Evolutionary conservation across 2,797 vertebrate species (phyloP), one percentile per base, ranked within the genome.

Genomic region (Enteromius viviparus): DNA sequence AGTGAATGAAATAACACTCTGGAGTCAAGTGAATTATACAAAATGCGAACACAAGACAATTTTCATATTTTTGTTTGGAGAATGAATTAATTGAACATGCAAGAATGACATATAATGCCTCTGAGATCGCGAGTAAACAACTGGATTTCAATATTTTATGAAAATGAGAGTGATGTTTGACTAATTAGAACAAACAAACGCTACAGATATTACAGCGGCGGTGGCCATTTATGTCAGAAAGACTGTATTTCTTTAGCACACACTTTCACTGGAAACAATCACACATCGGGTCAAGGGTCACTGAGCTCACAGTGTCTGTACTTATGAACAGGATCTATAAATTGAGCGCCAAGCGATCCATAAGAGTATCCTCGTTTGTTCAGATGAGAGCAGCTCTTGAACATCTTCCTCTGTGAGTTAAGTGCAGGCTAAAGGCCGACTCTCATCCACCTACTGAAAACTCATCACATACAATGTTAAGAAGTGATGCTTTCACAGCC

Each of bases 341-440:
- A 85, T 45, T 53, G 21, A 76, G 70, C 70, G 78, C 77, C 74
- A 81, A 69, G 58, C 17, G 62, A 66, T 74, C 65, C 23, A 58
- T 88, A 60, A 84, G 77, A 82, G 78, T 64, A 78, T 80, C 49
- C 81, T 87, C 79, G 82, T 85, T 78, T 82, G 47, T 78, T 86
- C 68, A 86, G 75, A 77, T 14, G 21, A 62, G 55, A 74, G n/a
- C 60, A 66, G 80, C 81, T 84, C 68, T 77, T 42, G 76, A 66
- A 78, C 49, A 78, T 47, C 76, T 79, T 83, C 77, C 42, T 53
- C 66, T 70, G 23, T 37, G 11, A 53, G 78, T 29, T 68, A 65
- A 78, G 72, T 81, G 62, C 60, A 55, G 86, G 80, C 45, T 78
- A 29, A 66, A 66, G 65, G 65, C 76, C 60, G 75, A 83, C 82